phyloP scores from a whole-genome alignment of 2,888 invertebrate genomes.

The Eulithis testata region DNA sequence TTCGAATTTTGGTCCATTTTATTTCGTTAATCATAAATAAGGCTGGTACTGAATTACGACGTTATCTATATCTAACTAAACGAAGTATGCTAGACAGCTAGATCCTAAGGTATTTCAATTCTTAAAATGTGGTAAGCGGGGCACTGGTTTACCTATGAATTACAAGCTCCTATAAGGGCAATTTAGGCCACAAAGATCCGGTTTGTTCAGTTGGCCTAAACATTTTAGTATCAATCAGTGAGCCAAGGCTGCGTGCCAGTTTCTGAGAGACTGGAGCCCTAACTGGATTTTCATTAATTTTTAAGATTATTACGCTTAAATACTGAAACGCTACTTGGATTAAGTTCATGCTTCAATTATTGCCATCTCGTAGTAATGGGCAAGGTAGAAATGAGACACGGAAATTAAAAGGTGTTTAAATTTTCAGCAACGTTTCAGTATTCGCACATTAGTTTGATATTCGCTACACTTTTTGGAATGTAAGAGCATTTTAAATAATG shows the following conservation, averaged over 20 bases:
- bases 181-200: constrained; percentile 75
- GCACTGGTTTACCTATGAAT: constrained; percentile 59
- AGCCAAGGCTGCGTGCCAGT: constrained; percentile 63
- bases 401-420: too few species aligned
- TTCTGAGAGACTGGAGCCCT: constrained; percentile 44
- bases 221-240: constrained; percentile 66
- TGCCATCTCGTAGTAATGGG: too few species aligned
- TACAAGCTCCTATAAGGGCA: constrained; percentile 67
- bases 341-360: too few species aligned
- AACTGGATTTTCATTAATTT: constrained; percentile 29
- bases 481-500: background rate
- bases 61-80: constrained; percentile 34
- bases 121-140: constrained; percentile 58
- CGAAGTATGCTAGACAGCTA: constrained; percentile 46
- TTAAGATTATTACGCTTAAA: background rate
- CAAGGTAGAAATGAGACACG: too few species aligned
- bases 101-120: constrained; percentile 28
- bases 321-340: too few species aligned
- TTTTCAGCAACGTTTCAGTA: too few species aligned
- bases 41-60: too few species aligned
- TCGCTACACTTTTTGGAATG: background rate
- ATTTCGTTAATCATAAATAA: too few species aligned
- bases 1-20: too few species aligned
- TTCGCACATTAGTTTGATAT: too few species aligned
- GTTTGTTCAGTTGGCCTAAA: constrained; percentile 69